A percentile compares a stretch with the other conserved stretches of the same genome.
Conservation (phyloP, 2,888 invertebrate genomes). For the Listrodromus nycthemerus region DNA sequence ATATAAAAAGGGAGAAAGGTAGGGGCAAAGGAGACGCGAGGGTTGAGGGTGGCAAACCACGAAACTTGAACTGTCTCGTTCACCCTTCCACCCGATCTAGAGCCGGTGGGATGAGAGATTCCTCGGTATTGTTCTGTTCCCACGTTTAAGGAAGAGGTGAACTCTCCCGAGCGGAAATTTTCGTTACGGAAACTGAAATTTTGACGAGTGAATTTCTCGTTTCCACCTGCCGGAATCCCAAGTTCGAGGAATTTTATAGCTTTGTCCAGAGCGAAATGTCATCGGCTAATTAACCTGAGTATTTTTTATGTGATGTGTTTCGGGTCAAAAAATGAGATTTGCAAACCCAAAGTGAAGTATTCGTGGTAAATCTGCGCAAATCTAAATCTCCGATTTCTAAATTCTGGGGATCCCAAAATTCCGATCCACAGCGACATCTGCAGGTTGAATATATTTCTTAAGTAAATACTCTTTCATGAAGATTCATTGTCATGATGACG, state of each 20-base stretch:
- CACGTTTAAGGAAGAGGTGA: conserved; percentile 8
- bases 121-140: conserved; percentile 33
- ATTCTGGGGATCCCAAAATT: too few relatives aligned
- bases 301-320: background rate
- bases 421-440: too few relatives aligned
- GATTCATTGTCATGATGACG: background rate
- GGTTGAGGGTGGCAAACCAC: conserved; percentile 65
- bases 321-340: background rate
- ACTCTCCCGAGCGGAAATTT: background rate
- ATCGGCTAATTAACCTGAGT: background rate
- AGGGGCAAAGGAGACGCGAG: conserved; percentile 16
- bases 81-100: conserved; percentile 17
- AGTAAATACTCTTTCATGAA: background rate
- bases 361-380: too few relatives aligned
- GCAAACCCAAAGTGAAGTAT: too few relatives aligned
- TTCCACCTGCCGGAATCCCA: background rate
- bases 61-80: conserved; percentile 65
- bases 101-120: conserved; percentile 10
- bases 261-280: background rate
- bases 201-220: background rate
- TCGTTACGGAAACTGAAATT: background rate
- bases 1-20: conserved; percentile 76
- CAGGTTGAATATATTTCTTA: background rate
- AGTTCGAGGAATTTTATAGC: background rate
- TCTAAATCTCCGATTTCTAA: too few relatives aligned